Evolutionary conservation across 2,888 invertebrate species (phyloP), one percentile per base, ranked within the genome.

Genomic region (Iselma pallidipennis): DNA sequence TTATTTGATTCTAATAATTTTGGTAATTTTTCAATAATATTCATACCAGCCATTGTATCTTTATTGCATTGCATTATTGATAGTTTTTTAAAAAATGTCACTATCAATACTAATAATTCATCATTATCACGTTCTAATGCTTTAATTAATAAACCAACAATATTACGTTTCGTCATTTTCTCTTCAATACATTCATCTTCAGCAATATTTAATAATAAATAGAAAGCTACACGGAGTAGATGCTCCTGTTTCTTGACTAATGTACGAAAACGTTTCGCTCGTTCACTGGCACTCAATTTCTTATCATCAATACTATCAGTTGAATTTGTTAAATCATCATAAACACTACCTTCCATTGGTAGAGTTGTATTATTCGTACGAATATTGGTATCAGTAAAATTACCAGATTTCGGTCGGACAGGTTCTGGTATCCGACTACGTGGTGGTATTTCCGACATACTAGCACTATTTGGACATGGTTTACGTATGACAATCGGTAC

Each of bases 21-120:
- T 4, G 93, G 91, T 71, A 98, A 79, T 80, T 94, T 95, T 71
- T 95, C 92, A 55, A 95, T 85, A 55, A 95, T 87, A 73, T 90
- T 90, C 73, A 89, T 84, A 57, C 90, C 89, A 19, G 88, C 89
- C 96, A 99, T 96, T 66, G 90, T 89, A 77, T 94, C 92, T 83
- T 96, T 96, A 80, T 98, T 98, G 81, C 96, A 96, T 56, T 91
- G 87, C 82, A 95, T 97, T 74, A 97, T 91, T 4, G 96, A 96
- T 19, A 99, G 84, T 80, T 98, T 98, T 82, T 96, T 95, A 50
- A 99, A 85, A 82, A 99, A 98, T 23, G 95, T 95, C 19, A 96
- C 89, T 54, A 95, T 93, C 59, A 98, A 85, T 75, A 95, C 91
- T 48, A 97, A 85, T 26, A 98, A 85, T 81, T 98, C 96, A 66